Base-by-base conservation (phyloP, 1,140 invertebrate species). In the Druon quercuslanigerum region DNA sequence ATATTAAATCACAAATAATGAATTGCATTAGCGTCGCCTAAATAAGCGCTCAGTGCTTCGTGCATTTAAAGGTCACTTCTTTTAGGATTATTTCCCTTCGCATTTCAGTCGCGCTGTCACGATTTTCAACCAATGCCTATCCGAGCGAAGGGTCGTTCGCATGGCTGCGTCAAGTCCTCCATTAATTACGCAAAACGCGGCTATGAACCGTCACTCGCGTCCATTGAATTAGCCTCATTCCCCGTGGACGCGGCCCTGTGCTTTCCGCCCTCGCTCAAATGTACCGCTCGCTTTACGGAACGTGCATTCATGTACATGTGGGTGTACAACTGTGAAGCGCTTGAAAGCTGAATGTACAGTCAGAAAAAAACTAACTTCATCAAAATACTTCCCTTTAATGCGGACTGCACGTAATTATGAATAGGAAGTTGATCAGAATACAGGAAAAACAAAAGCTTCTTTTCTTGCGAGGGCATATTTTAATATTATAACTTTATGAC, bases 121-220 rank as follows among this genome's bases (percentile, higher is more conserved):
- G 20, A 66, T 66, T 66, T 66, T 40, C 16, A 66, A 46, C 40
- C 40, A 46, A 46, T 46, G 40, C 40, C 8, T 9, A 46, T 66
- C 60, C 25, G n/a, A 40, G 60, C 25, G 20, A 40, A 66, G 60
- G 60, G 60, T 66, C 33, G 57, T 33, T 66, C 57, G 60, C 60
- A 66, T 66, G 71, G 76, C 71, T 72, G 76, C 60, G 74, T 51
- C 74, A 78, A 77, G 80, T 81, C 75, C 70, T 77, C 75, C 60
- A 82, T 82, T 79, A 82, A 79, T 79, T 82, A 82, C 71, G 75
- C 76, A 73, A 75, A 82, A 82, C 73, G 75, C 77, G 52, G 73
- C 73, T 74, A 73, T 72, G 71, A 57, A 56, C 60, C 74, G 70
- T 75, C 51, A 66, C 71, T 51, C 51, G 40, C 60, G 52, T 74